phyloP scores from a whole-genome alignment of 1,140 invertebrate species.

The Brachionus sp. region DNA sequence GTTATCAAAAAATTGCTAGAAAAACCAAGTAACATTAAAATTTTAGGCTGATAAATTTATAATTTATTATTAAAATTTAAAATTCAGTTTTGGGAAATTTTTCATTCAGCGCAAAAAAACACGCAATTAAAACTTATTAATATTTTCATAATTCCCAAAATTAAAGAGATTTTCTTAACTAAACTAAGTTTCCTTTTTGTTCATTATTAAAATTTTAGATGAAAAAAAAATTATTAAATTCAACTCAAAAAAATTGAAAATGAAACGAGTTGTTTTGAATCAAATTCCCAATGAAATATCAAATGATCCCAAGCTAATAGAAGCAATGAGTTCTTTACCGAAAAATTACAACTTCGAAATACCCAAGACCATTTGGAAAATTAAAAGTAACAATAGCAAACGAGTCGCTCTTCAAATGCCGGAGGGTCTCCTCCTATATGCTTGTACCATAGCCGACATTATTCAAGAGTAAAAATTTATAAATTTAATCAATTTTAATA shows the following conservation, averaged over 20 bases:
- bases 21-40: not conserved
- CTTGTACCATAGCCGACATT: slow-evolving; percentile 87
- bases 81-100: not conserved
- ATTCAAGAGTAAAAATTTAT: slow-evolving; percentile 66
- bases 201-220: not conserved
- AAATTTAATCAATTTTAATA: not conserved
- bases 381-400: slow-evolving; percentile 74
- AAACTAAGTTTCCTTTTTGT: not conserved
- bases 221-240: not conserved
- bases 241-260: not conserved
- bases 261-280: slow-evolving; percentile 32
- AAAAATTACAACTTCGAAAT: slow-evolving; percentile 98
- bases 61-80: not conserved
- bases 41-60: not conserved
- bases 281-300: slow-evolving; percentile 75
- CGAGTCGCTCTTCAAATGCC: slow-evolving; percentile 91
- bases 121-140: not conserved
- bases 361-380: slow-evolving; percentile 94
- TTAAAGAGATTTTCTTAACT: not conserved
- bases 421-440: slow-evolving; percentile 85
- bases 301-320: slow-evolving; percentile 72
- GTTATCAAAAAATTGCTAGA: not conserved
- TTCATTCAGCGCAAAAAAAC: not conserved
- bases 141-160: not conserved
- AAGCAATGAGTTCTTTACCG: slow-evolving; percentile 70